Evolutionary conservation across 2,113 vertebrate species (phyloP), one percentile per base, ranked within the genome.

Genomic region (Laticauda colubrina): DNA sequence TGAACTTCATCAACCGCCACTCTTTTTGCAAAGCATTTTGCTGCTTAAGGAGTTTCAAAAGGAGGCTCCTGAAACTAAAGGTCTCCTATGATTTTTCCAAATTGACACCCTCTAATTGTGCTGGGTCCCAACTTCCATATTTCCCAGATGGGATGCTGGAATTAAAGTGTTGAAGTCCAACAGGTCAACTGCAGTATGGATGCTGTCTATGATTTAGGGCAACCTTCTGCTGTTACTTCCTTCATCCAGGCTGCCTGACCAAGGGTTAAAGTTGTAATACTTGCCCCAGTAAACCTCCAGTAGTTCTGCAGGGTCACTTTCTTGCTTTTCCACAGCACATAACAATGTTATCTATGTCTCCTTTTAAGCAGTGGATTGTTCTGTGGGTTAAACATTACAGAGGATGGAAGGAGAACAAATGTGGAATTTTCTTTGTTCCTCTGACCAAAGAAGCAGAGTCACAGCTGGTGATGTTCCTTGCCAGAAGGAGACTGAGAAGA

Each of bases 331-430:
- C 45, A 26, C 45, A 20, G 34, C n/a, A 64, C 29, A 39, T 0
- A 90, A 93, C 92, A 93, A 93, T 93, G 92, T 93, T 93, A 93
- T 93, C 92, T 90, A 11, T 86, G 18, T 55, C 53, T 64, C 57
- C 34, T 87, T 61, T 39, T 90, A 15, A 29, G 92, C 88, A 23
- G 24, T n/a, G 34, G 48, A 93, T 93, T 93, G 92, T 90, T 34
- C 75, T 43, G 56, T 87, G 51, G n/a, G 75, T 93, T 90, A 93
- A 93, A 90, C 56, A 93, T 93, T 90, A 92, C 69, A 89, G 54
- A 81, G 34, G 39, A 89, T 21, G 53, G 87, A 21, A 89, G 24
- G 56, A 48, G 75, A 54, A 89, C 75, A 87, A n/a, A 26, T 26
- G 0, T 21, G 20, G 55, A 11, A 8, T 53, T 59, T 59, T 61